Evolutionary conservation across 1,140 invertebrate genomes (phyloP), one percentile per base, ranked within the genome.

Genomic region (Ditylenchus dipsaci): DNA sequence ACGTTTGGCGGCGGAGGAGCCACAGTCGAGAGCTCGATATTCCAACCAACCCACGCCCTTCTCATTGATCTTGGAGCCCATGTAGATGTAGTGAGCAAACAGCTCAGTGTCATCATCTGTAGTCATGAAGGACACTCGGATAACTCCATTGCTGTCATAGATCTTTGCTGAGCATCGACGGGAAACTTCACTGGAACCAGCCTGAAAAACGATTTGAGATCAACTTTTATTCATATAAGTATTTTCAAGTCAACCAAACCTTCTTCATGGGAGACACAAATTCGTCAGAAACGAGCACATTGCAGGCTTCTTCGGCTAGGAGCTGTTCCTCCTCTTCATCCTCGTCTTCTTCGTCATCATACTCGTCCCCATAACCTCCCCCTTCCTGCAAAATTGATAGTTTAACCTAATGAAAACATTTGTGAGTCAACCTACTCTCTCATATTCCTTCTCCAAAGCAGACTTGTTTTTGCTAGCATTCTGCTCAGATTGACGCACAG

Each of bases 381-480:
- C 23, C n/a, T 53, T 53, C 49, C 49, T 53, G 8, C 15, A 53
- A 53, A 17, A 7, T 53, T 19, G 3, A 38, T 38, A 38, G 3
- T 11, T 38, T 38, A 38, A 38, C 3, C 11, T 38, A 5, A 38
- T 38, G 33, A 38, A 38, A 38, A 38, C 11, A 38, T 38, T 38
- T 38, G 3, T 38, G 3, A 38, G 11, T 11, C 33, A 11, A 38
- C 3, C 11, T 38, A 38, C 33, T 11, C 33, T 38, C 33, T 53
- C 49, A 53, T 53, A 53, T 17, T 53, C 49, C 49, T 53, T 53
- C n/a, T 53, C 49, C n/a, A 53, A 19, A 53, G 49, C 49, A 21
- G 49, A 53, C 3, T 53, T 53, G 15, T 53, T 53, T 21, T 53
- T 53, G 33, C 33, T 38, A 11, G 33, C 33, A 38, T 38, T 38